Evolutionary conservation across 2,888 invertebrate species (phyloP), one percentile per base, ranked within the genome.

Genomic region (Pristionchus mayeri): DNA sequence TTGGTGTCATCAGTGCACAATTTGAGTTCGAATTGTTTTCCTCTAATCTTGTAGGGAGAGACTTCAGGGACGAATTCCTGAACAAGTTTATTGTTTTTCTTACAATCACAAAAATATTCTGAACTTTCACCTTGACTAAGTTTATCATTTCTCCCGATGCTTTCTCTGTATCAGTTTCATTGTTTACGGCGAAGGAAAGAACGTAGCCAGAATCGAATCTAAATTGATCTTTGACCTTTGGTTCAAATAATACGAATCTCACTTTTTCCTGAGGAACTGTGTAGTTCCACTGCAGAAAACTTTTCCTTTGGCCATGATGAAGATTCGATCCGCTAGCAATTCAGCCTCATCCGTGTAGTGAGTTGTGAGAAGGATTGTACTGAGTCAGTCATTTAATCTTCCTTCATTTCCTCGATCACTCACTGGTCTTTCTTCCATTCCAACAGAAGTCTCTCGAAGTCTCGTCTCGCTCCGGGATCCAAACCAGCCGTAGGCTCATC

Each of bases 401-500:
- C 44, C 6, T 54, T 54, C n/a, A 50, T 44, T 4, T 44, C 44
- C 13, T 44, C 44, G 13, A 16, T 54, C n/a, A 50, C 57, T 4
- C 37, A 86, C 85, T 89, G 44, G 34, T 89, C 85, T 9, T 80
- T 71, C 84, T 90, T 90, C 50, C 85, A 84, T 34, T 79, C 82
- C 79, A 88, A 85, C 79, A 90, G 60, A 76, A 90, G 63, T 63
- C 87, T 85, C 79, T 88, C 85, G 78, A 90, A 86, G 79, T 90
- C 89, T 40, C 86, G 52, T 67, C 89, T 84, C 9, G 88, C 88
- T 37, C 86, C 87, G 9, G 88, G 85, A 71, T 88, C 87, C 87
- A 89, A 87, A 37, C 90, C 91, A 75, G 90, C 91, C 2, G 90
- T 91, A 11, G 90, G 91, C 83, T 92, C 92, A 82, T 92, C 92